Conservation (phyloP, 23 tunicate genomes). For the Diplosoma virens region DNA sequence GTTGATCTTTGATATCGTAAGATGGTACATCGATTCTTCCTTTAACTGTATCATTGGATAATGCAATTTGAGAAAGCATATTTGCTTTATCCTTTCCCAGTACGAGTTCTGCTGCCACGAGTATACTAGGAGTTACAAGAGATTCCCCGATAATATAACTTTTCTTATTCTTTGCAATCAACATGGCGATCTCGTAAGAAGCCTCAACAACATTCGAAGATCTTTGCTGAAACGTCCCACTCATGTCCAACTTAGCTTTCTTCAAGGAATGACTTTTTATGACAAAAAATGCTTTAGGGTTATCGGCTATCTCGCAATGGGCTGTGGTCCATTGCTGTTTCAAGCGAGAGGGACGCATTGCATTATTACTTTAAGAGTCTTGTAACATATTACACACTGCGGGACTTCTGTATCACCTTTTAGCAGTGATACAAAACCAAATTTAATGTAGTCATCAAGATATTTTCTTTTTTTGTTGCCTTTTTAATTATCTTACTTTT, state of each 20-base stretch:
- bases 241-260: slow-evolving; percentile 37
- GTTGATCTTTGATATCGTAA: slow-evolving; percentile 45
- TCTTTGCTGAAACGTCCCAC: slow-evolving; percentile 37
- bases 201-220: slow-evolving; percentile 42
- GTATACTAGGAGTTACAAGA: slow-evolving; percentile 32
- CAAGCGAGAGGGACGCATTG: slow-evolving; percentile 43
- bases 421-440: too few species aligned
- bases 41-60: slow-evolving; percentile 42
- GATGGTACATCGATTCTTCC: slow-evolving; percentile 46
- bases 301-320: slow-evolving; percentile 29
- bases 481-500: too few species aligned
- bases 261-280: slow-evolving; percentile 35
- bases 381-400: slow-evolving; percentile 31
- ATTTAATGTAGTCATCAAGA: too few species aligned
- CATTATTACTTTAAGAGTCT: slow-evolving; percentile 34
- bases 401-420: slow-evolving; percentile 26
- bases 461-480: too few species aligned
- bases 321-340: slow-evolving; percentile 38
- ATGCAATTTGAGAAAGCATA: slow-evolving; percentile 48
- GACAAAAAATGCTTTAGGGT: slow-evolving; percentile 38
- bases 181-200: slow-evolving; percentile 42
- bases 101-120: slow-evolving; percentile 55
- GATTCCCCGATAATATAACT: slow-evolving; percentile 45
- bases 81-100: slow-evolving; percentile 51
- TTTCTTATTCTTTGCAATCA: slow-evolving; percentile 44